phyloP scores from a whole-genome alignment of 2,797 vertebrate genomes.

The Urophycis tenuis region DNA sequence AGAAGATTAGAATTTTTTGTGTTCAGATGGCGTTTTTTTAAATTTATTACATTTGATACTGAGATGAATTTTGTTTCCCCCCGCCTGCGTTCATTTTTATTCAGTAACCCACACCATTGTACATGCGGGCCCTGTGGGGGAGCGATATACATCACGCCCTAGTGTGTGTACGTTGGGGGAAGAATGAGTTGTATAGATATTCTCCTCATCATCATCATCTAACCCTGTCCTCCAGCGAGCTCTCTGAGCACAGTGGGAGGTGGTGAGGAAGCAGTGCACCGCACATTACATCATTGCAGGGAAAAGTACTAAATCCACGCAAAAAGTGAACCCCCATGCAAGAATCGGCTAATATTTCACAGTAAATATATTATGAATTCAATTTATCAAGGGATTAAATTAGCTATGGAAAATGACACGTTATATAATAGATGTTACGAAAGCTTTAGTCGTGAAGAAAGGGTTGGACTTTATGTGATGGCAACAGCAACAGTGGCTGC shows the following conservation, averaged over 20 bases:
- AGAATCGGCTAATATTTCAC: no score
- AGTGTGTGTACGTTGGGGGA: background rate
- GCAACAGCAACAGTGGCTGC: background rate
- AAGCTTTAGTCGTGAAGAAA: background rate
- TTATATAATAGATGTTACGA: background rate
- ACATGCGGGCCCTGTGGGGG: background rate
- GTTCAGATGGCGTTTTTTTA: background rate
- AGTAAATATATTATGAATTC: no score
- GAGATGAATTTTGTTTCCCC: background rate
- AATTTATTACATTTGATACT: background rate
- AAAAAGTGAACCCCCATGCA: no score
- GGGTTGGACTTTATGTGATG: background rate
- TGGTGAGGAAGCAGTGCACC: background rate
- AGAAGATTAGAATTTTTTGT: background rate
- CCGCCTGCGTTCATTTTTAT: background rate
- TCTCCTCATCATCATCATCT: background rate
- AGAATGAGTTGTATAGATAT: background rate
- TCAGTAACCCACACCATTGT: background rate
- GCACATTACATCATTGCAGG: no score
- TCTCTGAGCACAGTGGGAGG: slow-evolving; percentile 18
- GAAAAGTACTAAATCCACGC: no score
- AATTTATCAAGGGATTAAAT: no score
- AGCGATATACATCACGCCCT: no score
- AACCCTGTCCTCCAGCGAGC: slow-evolving; percentile 12
- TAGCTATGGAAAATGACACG: background rate